Evolutionary conservation across 2,888 invertebrate species (phyloP).

Genomic region (Caenorhabditis sulstoni): DNA sequence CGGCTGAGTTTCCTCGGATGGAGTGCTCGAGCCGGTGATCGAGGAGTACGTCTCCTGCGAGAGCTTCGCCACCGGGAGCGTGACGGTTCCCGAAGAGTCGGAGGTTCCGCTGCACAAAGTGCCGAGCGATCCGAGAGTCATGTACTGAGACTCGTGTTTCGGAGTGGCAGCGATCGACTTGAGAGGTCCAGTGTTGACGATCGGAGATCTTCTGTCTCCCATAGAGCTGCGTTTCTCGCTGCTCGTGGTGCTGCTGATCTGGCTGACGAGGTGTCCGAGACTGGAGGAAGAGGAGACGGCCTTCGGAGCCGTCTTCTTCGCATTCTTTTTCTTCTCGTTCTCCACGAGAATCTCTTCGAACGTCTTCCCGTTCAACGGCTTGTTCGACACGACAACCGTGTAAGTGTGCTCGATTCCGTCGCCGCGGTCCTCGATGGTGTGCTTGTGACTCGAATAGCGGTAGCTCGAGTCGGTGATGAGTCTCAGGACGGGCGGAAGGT

Average conservation of each 20-base stretch:
- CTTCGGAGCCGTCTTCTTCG: neutral
- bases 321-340: neutral
- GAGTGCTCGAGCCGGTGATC: neutral
- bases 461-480: conserved; percentile 19
- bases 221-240: conserved; percentile 2
- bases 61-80: neutral
- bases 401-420: conserved; percentile 27
- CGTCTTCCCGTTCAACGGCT: conserved; percentile 1
- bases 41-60: neutral
- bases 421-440: conserved; percentile 5
- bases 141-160: neutral
- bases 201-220: neutral
- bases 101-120: neutral
- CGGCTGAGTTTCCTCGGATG: neutral
- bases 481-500: conserved; percentile 34
- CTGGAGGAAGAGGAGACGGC: neutral
- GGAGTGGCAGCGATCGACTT: neutral
- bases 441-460: conserved; percentile 29
- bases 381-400: conserved; percentile 10
- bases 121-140: neutral
- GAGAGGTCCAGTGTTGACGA: neutral
- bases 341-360: neutral
- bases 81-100: neutral
- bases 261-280: conserved; percentile 23
- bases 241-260: conserved; percentile 24